Conservation (phyloP, 2,113 vertebrate species). For the Alligator sinensis region DNA sequence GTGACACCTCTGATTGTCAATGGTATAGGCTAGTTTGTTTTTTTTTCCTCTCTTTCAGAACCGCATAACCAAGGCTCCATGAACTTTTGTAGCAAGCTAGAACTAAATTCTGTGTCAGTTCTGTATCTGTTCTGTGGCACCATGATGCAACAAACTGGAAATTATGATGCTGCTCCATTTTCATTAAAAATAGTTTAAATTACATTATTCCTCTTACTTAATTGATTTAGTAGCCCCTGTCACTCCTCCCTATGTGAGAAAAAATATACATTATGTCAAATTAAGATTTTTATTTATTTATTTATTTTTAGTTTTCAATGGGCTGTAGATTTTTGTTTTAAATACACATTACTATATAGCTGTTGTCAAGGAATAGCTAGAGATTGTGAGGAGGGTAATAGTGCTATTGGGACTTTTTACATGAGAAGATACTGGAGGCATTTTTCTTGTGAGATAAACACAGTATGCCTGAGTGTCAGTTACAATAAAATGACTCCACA, state of each 20-base stretch:
- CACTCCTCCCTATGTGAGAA: not conserved
- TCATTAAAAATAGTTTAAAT: not conserved
- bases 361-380: not conserved
- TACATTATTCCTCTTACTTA: not conserved
- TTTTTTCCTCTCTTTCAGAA: not conserved
- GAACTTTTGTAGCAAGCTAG: not conserved
- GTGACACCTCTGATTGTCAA: not conserved
- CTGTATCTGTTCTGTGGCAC: not conserved
- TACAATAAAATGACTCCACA: not conserved
- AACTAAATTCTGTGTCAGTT: not conserved
- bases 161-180: not conserved
- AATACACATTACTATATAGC: not conserved
- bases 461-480: not conserved
- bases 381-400: not conserved
- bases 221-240: not conserved
- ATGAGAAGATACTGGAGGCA: not conserved
- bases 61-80: not conserved
- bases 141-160: not conserved
- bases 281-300: not conserved
- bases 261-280: not conserved
- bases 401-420: not conserved
- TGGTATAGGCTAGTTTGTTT: not conserved
- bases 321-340: not conserved
- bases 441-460: not conserved
- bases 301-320: not conserved